Evolutionary conservation across 2,888 invertebrate species (phyloP).

Genomic region (Dasypolia templi): DNA sequence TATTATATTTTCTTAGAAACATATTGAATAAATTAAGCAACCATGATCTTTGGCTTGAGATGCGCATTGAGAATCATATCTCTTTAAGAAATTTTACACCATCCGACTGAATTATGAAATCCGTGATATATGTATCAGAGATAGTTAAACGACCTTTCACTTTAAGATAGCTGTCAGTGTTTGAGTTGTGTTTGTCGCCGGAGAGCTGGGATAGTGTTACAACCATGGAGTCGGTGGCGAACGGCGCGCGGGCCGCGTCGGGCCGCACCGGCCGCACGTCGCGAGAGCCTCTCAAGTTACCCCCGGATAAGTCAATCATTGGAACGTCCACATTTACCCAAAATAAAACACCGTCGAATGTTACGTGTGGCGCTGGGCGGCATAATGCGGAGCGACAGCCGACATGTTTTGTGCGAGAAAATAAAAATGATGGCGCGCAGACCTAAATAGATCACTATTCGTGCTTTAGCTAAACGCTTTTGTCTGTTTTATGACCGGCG

Average conservation of each 20-base stretch:
- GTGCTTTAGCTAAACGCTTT: conserved; percentile 88
- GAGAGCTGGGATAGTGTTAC: conserved; percentile 82
- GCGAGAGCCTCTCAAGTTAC: conserved; percentile 89
- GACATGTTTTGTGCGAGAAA: conserved; percentile 90
- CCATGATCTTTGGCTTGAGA: conserved; percentile 50
- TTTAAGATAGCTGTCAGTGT: conserved; percentile 83
- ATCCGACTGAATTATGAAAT: conserved; percentile 65
- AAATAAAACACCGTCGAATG: conserved; percentile 89
- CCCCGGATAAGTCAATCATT: conserved; percentile 91
- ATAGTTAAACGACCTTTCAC: conserved; percentile 69
- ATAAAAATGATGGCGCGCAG: conserved; percentile 89
- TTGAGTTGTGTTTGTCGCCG: conserved; percentile 76
- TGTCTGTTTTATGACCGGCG: conserved; percentile 88
- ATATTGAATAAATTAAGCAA: conserved; percentile 58
- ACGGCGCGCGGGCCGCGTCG: conserved; percentile 54
- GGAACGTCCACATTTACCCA: conserved; percentile 87
- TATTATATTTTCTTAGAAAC: conserved; percentile 54
- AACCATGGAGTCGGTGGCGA: conserved; percentile 60
- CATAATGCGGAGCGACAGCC: conserved; percentile 89
- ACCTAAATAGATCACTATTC: conserved; percentile 88
- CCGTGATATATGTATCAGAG: conserved; percentile 72
- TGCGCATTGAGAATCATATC: conserved; percentile 54
- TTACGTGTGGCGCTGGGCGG: conserved; percentile 87
- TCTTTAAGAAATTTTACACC: conserved; percentile 64
- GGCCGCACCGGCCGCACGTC: conserved; percentile 69